Conservation (phyloP, 2,888 invertebrate genomes). For the Crepidodera aurea region DNA sequence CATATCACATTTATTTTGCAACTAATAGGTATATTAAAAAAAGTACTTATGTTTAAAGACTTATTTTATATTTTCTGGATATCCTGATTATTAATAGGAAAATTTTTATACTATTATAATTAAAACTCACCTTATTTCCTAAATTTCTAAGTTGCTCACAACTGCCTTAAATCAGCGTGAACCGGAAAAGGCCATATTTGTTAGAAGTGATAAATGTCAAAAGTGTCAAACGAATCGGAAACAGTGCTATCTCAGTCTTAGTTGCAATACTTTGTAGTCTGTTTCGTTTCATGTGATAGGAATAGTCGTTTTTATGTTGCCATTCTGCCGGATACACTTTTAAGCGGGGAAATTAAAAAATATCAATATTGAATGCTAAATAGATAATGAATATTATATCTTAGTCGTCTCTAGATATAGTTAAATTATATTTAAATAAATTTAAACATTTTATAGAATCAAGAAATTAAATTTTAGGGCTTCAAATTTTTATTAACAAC, state of each 20-base stretch:
- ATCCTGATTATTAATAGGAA: neutral
- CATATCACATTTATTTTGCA: neutral
- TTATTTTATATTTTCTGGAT: neutral
- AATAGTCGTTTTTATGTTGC: neutral
- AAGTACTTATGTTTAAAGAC: neutral
- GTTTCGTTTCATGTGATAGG: neutral
- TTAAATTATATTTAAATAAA: too few relatives aligned
- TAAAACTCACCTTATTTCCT: slow-evolving; percentile 31
- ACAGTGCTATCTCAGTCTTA: neutral
- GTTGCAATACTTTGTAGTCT: neutral
- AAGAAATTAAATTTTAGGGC: too few relatives aligned
- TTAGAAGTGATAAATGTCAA: slow-evolving; percentile 4
- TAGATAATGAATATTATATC: too few relatives aligned
- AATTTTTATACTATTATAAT: neutral
- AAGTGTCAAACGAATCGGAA: neutral
- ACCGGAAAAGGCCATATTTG: slow-evolving; percentile 63
- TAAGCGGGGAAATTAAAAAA: slow-evolving; percentile 1
- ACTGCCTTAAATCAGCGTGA: slow-evolving; percentile 56
- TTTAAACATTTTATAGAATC: too few relatives aligned
- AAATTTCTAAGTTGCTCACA: slow-evolving; percentile 48
- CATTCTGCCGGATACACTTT: neutral
- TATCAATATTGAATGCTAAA: too few relatives aligned
- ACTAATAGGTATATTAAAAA: neutral
- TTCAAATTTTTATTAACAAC: too few relatives aligned
- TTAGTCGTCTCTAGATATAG: too few relatives aligned